These are phyloP conservation scores for Muntiacus muntjak DNA, from an alignment of 2,113 vertebrate species.

Conservation along the genomic window DNA sequence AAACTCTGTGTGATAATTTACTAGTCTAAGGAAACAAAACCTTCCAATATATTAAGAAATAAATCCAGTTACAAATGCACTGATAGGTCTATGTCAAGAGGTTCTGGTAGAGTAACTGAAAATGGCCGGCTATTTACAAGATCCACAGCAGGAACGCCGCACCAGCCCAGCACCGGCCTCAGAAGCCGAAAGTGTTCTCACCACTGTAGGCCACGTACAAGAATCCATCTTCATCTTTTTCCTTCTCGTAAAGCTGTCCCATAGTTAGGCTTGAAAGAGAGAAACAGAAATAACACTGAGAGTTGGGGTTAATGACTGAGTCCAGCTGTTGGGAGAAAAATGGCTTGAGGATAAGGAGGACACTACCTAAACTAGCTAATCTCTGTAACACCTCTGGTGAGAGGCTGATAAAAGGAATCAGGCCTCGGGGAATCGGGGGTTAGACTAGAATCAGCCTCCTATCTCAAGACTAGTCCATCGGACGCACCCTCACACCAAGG, in stretches of 20 bases:
- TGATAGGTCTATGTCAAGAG: slow-evolving; percentile 73
- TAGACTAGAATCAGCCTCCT: not conserved
- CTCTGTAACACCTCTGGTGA: not conserved
- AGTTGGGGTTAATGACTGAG: slow-evolving; percentile 27
- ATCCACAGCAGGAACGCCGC: slow-evolving; percentile 76
- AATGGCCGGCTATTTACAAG: slow-evolving; percentile 82
- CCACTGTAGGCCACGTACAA: slow-evolving; percentile 98
- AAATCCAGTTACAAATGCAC: slow-evolving; percentile 84
- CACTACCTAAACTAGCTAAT: not conserved
- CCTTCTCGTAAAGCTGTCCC: slow-evolving; percentile 98
- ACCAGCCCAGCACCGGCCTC: slow-evolving; percentile 76
- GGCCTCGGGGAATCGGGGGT: not conserved
- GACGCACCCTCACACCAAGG: not conserved
- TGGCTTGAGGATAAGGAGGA: not conserved
- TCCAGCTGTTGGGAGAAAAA: not conserved
- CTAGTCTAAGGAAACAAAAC: slow-evolving; percentile 81
- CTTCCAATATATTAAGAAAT: slow-evolving; percentile 84
- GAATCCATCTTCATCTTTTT: slow-evolving; percentile 98
- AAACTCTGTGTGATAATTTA: slow-evolving; percentile 80
- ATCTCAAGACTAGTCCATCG: not conserved
- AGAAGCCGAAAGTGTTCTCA: slow-evolving; percentile 96
- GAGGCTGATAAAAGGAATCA: not conserved
- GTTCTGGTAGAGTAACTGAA: slow-evolving; percentile 75
- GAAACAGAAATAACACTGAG: slow-evolving; percentile 22
- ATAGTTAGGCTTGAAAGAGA: slow-evolving; percentile 91